Conservation (phyloP, 2,113 vertebrate genomes). For the Acanthisitta chloris region DNA sequence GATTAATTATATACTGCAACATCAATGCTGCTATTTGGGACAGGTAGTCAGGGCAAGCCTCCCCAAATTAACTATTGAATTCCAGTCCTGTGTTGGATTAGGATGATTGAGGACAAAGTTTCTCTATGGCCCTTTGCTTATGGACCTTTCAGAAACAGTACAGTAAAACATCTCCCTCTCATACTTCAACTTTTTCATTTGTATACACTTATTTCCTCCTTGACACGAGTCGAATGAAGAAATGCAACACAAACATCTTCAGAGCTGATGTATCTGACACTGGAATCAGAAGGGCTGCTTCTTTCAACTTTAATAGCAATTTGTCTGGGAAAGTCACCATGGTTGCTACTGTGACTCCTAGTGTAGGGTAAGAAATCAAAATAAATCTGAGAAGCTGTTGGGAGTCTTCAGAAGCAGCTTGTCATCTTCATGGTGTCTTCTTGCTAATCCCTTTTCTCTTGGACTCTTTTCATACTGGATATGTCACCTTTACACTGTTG, state of each 20-base stretch:
- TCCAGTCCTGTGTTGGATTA: not conserved
- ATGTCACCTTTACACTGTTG: not conserved
- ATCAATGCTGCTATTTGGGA: not conserved
- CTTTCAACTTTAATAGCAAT: not conserved
- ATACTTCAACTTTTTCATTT: not conserved
- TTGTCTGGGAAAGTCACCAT: not conserved
- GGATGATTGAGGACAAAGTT: not conserved
- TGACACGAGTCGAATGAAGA: not conserved
- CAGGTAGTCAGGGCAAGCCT: not conserved
- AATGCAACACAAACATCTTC: not conserved
- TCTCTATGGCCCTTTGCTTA: not conserved
- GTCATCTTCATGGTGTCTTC: not conserved
- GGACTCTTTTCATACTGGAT: not conserved
- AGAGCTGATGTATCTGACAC: not conserved
- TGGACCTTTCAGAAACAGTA: not conserved
- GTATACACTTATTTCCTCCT: not conserved
- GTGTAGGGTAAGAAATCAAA: not conserved
- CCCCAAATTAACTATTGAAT: not conserved
- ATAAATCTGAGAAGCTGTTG: not conserved
- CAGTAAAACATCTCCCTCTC: not conserved
- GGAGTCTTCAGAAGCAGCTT: not conserved
- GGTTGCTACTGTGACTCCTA: not conserved
- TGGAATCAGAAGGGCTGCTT: not conserved
- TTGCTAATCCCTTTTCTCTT: not conserved
- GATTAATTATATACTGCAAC: not conserved